Conservation (phyloP, 2,113 vertebrate genomes). For the Podarcis cretensis region DNA sequence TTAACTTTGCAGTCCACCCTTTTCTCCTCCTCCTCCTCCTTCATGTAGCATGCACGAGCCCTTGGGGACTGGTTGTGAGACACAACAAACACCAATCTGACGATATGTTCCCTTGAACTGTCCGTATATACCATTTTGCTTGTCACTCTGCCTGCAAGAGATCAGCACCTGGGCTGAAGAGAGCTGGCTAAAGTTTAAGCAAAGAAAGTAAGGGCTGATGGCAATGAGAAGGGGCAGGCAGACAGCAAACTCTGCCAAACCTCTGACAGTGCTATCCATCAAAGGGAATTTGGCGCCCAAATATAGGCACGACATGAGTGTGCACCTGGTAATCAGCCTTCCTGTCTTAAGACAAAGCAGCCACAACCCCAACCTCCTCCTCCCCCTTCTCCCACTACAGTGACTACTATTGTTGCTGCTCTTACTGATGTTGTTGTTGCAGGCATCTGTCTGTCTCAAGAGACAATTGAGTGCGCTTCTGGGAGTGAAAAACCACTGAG, state of each 20-base stretch:
- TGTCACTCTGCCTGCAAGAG: conserved; percentile 21
- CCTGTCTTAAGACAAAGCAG: not conserved
- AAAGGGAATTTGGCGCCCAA: not conserved
- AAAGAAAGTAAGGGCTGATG: conserved; percentile 4
- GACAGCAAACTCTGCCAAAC: conserved; percentile 15
- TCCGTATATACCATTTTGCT: conserved; percentile 19
- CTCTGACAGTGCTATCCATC: not conserved
- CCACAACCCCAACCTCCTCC: not conserved
- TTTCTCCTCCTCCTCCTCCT: not conserved
- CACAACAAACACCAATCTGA: conserved; percentile 16
- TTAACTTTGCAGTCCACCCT: not conserved
- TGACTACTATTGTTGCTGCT: too few species aligned
- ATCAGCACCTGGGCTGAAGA: conserved; percentile 29
- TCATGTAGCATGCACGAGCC: not conserved
- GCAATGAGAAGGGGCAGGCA: conserved; percentile 13
- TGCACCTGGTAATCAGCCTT: not conserved
- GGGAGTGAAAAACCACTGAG: too few species aligned
- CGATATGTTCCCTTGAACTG: conserved; percentile 13
- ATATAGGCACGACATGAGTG: not conserved
- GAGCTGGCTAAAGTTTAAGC: conserved; percentile 20
- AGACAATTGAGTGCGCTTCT: too few species aligned
- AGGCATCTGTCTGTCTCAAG: too few species aligned
- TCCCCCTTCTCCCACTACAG: too few species aligned
- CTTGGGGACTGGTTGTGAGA: conserved; percentile 19
- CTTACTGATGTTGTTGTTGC: too few species aligned